A percentile compares a stretch with the other conserved stretches of the same genome.
phyloP scores from a whole-genome alignment of 2,797 vertebrate genomes.

The Morus bassanus region DNA sequence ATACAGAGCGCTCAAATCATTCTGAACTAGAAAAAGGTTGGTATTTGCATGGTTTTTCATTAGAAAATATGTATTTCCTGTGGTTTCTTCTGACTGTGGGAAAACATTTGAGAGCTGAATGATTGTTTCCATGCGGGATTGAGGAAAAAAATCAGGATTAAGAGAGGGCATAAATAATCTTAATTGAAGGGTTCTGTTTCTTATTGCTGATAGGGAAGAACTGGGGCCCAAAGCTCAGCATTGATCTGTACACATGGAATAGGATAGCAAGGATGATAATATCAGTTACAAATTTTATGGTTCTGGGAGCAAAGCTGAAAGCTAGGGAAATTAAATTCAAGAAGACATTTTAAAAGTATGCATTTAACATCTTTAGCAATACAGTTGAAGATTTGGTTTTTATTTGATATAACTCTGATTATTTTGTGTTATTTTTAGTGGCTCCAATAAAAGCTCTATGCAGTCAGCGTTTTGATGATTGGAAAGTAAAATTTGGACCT shows the following conservation, averaged over 20 bases:
- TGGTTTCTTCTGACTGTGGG: background rate
- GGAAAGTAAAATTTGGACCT: constrained; percentile 93
- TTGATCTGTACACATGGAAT: background rate
- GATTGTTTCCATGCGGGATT: background rate
- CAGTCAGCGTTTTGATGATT: constrained; percentile 92
- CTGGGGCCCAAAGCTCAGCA: background rate
- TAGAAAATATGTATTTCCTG: background rate
- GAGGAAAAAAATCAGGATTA: background rate
- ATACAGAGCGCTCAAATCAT: background rate
- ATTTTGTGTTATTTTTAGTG: constrained; percentile 79
- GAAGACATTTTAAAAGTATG: background rate
- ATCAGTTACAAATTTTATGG: background rate
- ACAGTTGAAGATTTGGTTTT: background rate
- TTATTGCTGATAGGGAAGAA: background rate
- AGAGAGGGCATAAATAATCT: background rate
- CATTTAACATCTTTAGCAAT: background rate
- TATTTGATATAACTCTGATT: background rate
- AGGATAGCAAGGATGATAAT: background rate
- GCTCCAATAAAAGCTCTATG: constrained; percentile 98
- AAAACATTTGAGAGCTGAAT: background rate
- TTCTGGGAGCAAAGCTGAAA: background rate
- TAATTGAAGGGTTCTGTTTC: background rate
- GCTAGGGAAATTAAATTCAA: background rate
- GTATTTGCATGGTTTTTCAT: background rate
- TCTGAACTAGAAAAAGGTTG: background rate